phyloP scores from a whole-genome alignment of 2,797 vertebrate species.

The Chaetodon trifasciatus region DNA sequence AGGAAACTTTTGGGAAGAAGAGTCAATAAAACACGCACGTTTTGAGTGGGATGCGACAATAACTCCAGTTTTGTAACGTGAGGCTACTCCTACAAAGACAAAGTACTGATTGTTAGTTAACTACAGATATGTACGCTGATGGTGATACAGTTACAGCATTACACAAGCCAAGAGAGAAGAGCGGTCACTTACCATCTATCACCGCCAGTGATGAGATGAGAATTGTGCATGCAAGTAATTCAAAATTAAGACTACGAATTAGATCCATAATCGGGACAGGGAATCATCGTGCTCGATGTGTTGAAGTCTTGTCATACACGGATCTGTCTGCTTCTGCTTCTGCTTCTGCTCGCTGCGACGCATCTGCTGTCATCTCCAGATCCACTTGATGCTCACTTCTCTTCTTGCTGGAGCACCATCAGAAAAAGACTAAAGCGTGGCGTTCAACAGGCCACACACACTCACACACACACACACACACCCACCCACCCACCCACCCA shows the following conservation, averaged over 20 bases:
- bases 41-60: background rate
- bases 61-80: background rate
- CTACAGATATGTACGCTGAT: background rate
- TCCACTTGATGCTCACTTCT: conserved; percentile 74
- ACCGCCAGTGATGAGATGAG: conserved; percentile 58
- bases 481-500: background rate
- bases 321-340: conserved; percentile 40
- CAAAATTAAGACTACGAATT: conserved; percentile 47
- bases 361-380: conserved; percentile 70
- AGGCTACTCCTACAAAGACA: background rate
- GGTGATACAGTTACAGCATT: background rate
- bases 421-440: conserved; percentile 29
- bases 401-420: conserved; percentile 50
- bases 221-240: conserved; percentile 51
- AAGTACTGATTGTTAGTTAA: background rate
- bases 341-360: conserved; percentile 43
- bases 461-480: background rate
- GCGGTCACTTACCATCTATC: conserved; percentile 71
- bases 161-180: background rate
- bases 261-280: conserved; percentile 78
- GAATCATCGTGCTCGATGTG: conserved; percentile 77
- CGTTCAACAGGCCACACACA: background rate
- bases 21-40: background rate
- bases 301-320: conserved; percentile 29
- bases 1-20: background rate